Evolutionary conservation across 2,888 invertebrate genomes (phyloP), one percentile per base, ranked within the genome.

Genomic region (Ecliptopera silaceata): DNA sequence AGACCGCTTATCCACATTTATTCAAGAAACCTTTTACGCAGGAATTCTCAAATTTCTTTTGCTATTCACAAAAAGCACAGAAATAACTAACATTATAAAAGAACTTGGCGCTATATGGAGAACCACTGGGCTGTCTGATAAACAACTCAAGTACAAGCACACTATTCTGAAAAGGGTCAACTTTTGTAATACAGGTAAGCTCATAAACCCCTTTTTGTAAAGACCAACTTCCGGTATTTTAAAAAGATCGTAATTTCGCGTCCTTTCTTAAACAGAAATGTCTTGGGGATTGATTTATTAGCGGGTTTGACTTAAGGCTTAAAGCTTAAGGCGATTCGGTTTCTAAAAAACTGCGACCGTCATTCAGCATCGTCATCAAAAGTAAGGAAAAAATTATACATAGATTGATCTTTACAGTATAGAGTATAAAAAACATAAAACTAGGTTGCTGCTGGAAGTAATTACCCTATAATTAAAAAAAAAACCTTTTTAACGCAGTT

Each of bases 41-140:
- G 77, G 60, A 3, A 17, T 64, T 13, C n/a, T 72, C 0, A 75
- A 72, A 49, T 61, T 43, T n/a, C 3, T 62, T 1, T 20, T 71
- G 3, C 11, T 78, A 2, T 44, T 70, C 17, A 56, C 65, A 0
- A 66, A 71, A 3, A 66, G 59, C 5, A 17, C 43, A 0, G 46
- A 69, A 41, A n/a, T 75, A 13, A 60, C 68, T 3, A 31, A 12
- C 3, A 65, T 72, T n/a, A 68, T 77, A 32, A 55, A 59, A 32
- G 66, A 72, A 6, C 51, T 77, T 5, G 76, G 74, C 0, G 15
- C 17, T 5, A 17, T 72, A n/a, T 75, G 77, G 76, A 70, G 69
- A 34, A 61, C 56, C 0, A 39, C 55, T 1, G 64, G 59, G 4
- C 53, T 72, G 13, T 71, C 60, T 0, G 41, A 63, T 10, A 43